A percentile compares a stretch with the other conserved stretches of the same genome.
phyloP scores from a whole-genome alignment of 1,140 invertebrate genomes.

The Limonius californicus region DNA sequence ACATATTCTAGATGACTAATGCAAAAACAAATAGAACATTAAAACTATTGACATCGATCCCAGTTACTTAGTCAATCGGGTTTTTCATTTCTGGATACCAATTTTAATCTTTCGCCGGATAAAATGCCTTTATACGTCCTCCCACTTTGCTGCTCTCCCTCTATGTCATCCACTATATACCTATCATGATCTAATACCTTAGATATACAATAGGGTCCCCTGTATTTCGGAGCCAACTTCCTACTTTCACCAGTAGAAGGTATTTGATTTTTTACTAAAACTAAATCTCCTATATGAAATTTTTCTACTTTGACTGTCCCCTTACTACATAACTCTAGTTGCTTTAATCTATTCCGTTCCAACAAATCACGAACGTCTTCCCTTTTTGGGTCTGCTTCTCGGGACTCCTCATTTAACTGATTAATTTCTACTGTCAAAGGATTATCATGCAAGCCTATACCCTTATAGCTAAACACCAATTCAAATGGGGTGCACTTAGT shows the following conservation, averaged over 20 bases:
- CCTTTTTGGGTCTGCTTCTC: background rate
- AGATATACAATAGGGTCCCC: background rate
- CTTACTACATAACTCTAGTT: too few species aligned
- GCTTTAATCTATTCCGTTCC: background rate
- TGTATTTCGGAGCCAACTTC: background rate
- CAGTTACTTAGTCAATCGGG: too few species aligned
- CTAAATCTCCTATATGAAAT: background rate
- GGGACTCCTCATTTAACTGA: background rate
- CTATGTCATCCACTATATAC: slow-evolving; percentile 1
- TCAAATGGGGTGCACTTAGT: slow-evolving; percentile 20
- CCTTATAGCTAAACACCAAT: background rate
- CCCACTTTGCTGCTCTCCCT: background rate
- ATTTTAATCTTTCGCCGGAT: too few species aligned
- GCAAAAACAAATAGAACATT: too few species aligned
- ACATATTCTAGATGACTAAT: too few species aligned
- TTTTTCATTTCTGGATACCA: too few species aligned
- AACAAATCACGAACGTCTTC: too few species aligned
- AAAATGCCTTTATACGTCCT: slow-evolving; percentile 2
- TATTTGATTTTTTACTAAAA: background rate
- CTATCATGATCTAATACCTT: slow-evolving; percentile 3
- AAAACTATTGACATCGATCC: too few species aligned
- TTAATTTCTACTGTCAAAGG: background rate
- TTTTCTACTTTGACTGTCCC: background rate
- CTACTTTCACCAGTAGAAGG: background rate
- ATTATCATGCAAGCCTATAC: background rate